Conservation (phyloP, 2,113 vertebrate genomes). For the Sorex fumeus region DNA sequence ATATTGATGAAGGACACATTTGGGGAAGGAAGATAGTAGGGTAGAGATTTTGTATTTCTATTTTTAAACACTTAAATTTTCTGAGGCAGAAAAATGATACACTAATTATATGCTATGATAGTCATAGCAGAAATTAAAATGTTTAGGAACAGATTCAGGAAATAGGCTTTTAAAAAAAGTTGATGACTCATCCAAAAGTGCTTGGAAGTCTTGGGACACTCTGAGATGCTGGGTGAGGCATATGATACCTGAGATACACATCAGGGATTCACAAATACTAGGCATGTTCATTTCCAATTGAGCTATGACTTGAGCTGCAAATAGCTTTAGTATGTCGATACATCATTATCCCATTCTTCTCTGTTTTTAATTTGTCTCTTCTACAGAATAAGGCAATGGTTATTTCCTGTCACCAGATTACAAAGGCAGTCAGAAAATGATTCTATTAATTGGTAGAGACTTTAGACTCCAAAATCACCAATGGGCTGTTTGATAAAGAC, state of each 20-base stretch:
- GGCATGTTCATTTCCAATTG: neutral
- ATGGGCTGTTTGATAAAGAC: neutral
- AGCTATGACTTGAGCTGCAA: neutral
- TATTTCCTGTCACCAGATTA: neutral
- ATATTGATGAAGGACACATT: accelerated
- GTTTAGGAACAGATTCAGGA: neutral
- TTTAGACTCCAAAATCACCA: neutral
- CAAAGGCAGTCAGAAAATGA: neutral
- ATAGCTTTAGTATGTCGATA: neutral
- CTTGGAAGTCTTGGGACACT: too few species aligned
- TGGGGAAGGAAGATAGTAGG: neutral
- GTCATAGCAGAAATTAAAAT: neutral
- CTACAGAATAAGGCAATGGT: neutral
- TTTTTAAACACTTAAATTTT: neutral
- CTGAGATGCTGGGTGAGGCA: too few species aligned
- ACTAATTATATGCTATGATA: neutral
- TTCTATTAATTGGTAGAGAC: neutral
- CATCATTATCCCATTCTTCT: neutral
- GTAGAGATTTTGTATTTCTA: neutral
- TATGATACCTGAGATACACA: too few species aligned
- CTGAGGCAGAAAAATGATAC: neutral
- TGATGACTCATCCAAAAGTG: too few species aligned
- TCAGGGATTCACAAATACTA: neutral
- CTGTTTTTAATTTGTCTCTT: neutral
- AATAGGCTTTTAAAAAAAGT: neutral